phyloP scores from a whole-genome alignment of 2,797 vertebrate species.

The Rallus crepitans region DNA sequence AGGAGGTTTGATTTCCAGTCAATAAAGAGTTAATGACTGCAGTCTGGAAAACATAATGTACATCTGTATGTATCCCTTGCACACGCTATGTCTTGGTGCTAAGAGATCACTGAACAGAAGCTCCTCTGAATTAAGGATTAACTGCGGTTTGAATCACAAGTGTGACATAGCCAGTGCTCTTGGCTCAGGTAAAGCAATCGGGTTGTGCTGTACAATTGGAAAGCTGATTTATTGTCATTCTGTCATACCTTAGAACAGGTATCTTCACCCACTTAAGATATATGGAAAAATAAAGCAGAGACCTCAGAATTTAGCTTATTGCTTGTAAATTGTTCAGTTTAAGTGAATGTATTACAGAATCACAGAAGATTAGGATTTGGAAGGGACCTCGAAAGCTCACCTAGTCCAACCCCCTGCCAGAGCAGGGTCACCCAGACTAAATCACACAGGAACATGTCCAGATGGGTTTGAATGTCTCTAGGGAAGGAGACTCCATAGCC shows the following conservation, averaged over 20 bases:
- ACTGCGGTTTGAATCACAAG: neutral
- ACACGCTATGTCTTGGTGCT: neutral
- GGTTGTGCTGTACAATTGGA: neutral
- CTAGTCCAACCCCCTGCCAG: no score
- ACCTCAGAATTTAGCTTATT: neutral
- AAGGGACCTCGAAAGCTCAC: no score
- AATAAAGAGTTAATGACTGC: slow-evolving; percentile 30
- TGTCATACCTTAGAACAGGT: neutral
- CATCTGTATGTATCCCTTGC: neutral
- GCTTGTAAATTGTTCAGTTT: neutral
- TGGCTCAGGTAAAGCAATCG: neutral
- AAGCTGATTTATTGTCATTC: neutral
- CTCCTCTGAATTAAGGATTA: neutral
- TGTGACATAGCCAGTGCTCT: neutral
- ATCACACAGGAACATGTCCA: no score
- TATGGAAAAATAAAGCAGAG: neutral
- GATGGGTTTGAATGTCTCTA: no score
- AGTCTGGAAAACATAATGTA: neutral
- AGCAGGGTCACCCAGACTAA: no score
- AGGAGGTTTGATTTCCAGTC: slow-evolving; percentile 14
- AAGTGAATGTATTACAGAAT: neutral
- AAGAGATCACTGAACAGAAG: neutral
- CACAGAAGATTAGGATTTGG: no score
- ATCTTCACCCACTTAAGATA: neutral
- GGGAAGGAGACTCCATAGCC: no score